Conservation (phyloP, 2,888 invertebrate genomes). For the Synergus japonicus region DNA sequence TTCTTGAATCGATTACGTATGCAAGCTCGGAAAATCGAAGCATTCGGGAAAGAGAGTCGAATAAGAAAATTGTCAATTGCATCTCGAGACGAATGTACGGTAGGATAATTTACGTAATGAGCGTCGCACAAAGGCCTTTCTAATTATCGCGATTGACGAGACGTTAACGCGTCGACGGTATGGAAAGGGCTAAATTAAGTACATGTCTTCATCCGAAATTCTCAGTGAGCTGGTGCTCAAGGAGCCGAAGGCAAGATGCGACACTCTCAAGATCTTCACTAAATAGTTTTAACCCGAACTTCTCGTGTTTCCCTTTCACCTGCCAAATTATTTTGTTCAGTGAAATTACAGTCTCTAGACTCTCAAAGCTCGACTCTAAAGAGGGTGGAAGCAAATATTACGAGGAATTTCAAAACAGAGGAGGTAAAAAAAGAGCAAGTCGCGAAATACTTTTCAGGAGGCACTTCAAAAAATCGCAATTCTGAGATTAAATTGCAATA, state of each 20-base stretch:
- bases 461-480: background rate
- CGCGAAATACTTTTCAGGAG: background rate
- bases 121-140: slow-evolving; percentile 50
- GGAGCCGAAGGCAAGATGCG: slow-evolving; percentile 44
- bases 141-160: slow-evolving; percentile 60
- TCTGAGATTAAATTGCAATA: background rate
- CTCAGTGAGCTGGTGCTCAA: slow-evolving; percentile 38
- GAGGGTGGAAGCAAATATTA: background rate
- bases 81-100: slow-evolving; percentile 26
- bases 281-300: slow-evolving; percentile 38
- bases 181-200: slow-evolving; percentile 50
- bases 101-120: slow-evolving; percentile 53
- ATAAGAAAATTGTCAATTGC: slow-evolving; percentile 41
- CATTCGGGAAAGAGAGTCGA: background rate
- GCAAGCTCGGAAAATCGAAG: slow-evolving; percentile 27
- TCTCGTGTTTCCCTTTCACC: slow-evolving; percentile 33
- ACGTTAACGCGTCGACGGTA: slow-evolving; percentile 53
- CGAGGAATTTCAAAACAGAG: background rate
- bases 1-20: slow-evolving; percentile 15
- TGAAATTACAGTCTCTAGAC: slow-evolving; percentile 11
- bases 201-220: slow-evolving; percentile 46
- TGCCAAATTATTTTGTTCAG: slow-evolving; percentile 13
- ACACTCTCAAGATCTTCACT: slow-evolving; percentile 39
- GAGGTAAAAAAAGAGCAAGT: background rate
- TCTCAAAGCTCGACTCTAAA: background rate